Evolutionary conservation across 1,140 invertebrate genomes (phyloP).

Genomic region (Drosophila sulfurigaster): DNA sequence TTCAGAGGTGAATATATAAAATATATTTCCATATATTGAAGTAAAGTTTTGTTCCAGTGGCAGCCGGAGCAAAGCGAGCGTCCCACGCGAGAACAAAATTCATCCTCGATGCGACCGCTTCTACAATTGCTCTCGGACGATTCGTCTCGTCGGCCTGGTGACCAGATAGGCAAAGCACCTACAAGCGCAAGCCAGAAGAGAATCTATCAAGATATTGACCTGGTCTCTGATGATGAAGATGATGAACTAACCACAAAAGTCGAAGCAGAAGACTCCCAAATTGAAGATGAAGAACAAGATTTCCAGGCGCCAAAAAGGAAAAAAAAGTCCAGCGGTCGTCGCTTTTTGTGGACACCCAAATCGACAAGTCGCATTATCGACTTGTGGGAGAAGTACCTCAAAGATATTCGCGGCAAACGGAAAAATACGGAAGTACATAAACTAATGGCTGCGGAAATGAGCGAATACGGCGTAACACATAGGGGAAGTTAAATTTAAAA

Average conservation of each 20-base stretch:
- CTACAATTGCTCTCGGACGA: constrained; percentile 31
- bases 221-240: constrained; percentile 29
- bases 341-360: constrained; percentile 57
- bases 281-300: not conserved
- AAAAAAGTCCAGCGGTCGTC: not conserved
- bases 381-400: constrained; percentile 52
- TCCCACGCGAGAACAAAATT: not conserved
- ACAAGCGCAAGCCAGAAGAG: not conserved
- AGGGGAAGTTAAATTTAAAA: constrained; percentile 60
- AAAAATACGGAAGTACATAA: constrained; percentile 49
- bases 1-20: constrained; percentile 9
- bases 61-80: constrained; percentile 3
- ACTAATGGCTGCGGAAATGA: constrained; percentile 51
- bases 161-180: not conserved
- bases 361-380: constrained; percentile 56
- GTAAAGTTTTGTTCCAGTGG: not conserved
- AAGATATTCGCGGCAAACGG: constrained; percentile 25
- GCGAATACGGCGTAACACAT: constrained; percentile 45
- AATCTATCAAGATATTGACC: constrained; percentile 15
- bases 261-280: not conserved
- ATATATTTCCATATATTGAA: not conserved
- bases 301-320: not conserved
- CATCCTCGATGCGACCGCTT: constrained; percentile 23
- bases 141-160: not conserved
- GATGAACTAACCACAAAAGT: not conserved